Conservation (phyloP, 1,140 invertebrate genomes). For the Aphidius ervi region DNA sequence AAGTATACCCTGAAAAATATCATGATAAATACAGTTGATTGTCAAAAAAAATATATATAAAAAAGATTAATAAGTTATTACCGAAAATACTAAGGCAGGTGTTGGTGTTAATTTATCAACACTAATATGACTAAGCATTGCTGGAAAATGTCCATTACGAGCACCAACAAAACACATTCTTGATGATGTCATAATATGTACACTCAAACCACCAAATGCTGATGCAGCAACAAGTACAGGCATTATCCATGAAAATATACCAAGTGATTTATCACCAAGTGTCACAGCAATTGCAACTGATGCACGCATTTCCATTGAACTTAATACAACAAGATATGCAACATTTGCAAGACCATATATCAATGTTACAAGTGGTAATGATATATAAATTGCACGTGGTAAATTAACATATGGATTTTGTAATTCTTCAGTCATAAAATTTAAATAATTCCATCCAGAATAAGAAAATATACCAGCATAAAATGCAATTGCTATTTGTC, state of each 20-base stretch:
- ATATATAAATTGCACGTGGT: constrained; percentile 90
- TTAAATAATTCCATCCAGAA: constrained; percentile 95
- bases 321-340: constrained; percentile 88
- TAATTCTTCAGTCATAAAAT: constrained; percentile 96
- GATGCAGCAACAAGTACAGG: constrained; percentile 82
- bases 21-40: constrained; percentile 16
- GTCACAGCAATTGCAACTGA: constrained; percentile 93
- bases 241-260: constrained; percentile 72
- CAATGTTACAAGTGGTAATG: constrained; percentile 82
- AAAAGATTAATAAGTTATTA: constrained; percentile 49
- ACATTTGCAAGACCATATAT: constrained; percentile 92
- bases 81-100: constrained; percentile 81
- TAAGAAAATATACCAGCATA: constrained; percentile 96
- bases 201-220: constrained; percentile 80
- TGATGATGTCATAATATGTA: constrained; percentile 86
- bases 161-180: constrained; percentile 90
- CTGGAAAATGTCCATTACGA: constrained; percentile 83
- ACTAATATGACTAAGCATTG: constrained; percentile 80
- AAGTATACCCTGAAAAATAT: constrained; percentile 64
- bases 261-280: constrained; percentile 72
- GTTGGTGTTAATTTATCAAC: constrained; percentile 76
- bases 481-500: constrained; percentile 84
- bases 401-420: constrained; percentile 91
- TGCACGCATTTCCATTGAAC: constrained; percentile 73
- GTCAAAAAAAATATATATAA: constrained; percentile 6